phyloP scores from a whole-genome alignment of 2,113 vertebrate species.

The Chrysochloris asiatica region DNA sequence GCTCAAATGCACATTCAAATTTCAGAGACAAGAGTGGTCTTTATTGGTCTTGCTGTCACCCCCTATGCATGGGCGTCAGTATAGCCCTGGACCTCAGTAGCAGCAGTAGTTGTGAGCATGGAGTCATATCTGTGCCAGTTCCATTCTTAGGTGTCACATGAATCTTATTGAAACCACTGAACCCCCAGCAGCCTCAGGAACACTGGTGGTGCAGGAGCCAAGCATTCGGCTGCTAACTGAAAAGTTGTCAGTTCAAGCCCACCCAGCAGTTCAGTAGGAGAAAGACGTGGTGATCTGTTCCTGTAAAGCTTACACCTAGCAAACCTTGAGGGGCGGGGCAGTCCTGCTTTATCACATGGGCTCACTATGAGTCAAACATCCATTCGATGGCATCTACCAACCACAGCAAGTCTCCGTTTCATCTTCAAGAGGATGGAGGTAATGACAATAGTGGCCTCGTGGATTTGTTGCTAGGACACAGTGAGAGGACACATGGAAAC shows the following conservation, averaged over 20 bases:
- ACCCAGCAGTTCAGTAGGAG: too few species aligned
- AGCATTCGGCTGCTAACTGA: not conserved
- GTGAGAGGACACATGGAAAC: not conserved
- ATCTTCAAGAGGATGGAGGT: not conserved
- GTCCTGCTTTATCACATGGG: not conserved
- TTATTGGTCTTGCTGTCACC: not conserved
- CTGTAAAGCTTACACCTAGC: too few species aligned
- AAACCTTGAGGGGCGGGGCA: too few species aligned
- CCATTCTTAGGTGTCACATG: not conserved
- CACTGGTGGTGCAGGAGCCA: not conserved
- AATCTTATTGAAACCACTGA: not conserved
- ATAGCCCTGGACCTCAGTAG: not conserved
- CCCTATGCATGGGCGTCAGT: too few species aligned
- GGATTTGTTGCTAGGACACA: not conserved
- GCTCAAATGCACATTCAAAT: not conserved
- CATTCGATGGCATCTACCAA: not conserved
- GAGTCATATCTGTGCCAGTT: not conserved
- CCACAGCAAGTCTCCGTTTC: not conserved
- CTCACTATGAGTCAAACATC: not conserved
- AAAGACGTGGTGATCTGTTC: too few species aligned
- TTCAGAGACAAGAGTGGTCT: not conserved
- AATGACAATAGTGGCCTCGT: too few species aligned
- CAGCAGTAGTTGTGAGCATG: accelerated
- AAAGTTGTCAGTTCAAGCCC: too few species aligned
- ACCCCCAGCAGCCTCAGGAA: not conserved